Conservation (phyloP, 1,140 invertebrate species). For the Drosophila bipectinata region DNA sequence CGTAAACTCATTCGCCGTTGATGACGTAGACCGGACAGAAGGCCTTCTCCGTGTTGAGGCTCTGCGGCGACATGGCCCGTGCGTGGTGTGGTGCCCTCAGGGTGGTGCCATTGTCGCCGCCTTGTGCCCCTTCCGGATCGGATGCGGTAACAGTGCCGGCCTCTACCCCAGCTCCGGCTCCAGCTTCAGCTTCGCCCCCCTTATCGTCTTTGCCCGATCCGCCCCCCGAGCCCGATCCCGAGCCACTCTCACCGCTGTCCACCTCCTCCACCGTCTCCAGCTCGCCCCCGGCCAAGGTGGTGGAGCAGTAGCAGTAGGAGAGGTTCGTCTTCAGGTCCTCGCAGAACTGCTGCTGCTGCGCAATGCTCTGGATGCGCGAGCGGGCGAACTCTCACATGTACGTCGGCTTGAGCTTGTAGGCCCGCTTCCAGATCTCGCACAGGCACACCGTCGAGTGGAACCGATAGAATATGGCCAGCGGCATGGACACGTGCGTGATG, state of each 20-base stretch:
- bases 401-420: conserved; percentile 96
- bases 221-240: conserved; percentile 13
- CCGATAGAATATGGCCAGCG: conserved; percentile 97
- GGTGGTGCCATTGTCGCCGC: conserved; percentile 61
- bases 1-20: conserved; percentile 84
- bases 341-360: conserved; percentile 83
- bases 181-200: conserved; percentile 1
- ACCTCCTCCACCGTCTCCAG: conserved; percentile 79
- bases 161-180: conserved; percentile 1
- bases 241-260: conserved; percentile 62
- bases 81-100: conserved; percentile 39
- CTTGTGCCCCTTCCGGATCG: conserved; percentile 38
- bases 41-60: conserved; percentile 73
- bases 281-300: conserved; percentile 74
- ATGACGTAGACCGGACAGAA: conserved; percentile 83
- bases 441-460: conserved; percentile 98
- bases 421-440: conserved; percentile 98
- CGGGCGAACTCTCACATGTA: conserved; percentile 88
- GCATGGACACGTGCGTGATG: conserved; percentile 97
- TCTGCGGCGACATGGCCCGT: conserved; percentile 72
- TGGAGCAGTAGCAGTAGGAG: conserved; percentile 81
- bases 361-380: conserved; percentile 83
- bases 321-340: conserved; percentile 82
- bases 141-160: conserved; percentile 13
- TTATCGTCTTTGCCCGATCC: not conserved